Evolutionary conservation across 2,888 invertebrate species (phyloP).

Genomic region (Papilio elwesi): DNA sequence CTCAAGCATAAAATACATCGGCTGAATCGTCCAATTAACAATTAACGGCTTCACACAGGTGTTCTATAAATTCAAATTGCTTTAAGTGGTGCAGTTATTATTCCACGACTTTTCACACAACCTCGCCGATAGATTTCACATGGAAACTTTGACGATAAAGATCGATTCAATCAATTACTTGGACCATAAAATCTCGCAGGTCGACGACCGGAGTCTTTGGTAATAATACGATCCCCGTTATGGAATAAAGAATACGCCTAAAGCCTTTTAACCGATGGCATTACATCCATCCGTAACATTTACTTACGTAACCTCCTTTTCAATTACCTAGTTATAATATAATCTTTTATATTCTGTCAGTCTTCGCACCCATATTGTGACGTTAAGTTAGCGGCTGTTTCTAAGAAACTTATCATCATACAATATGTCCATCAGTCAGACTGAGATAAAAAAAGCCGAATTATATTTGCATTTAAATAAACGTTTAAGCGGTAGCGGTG

Average conservation of each 20-base stretch:
- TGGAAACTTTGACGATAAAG: slow-evolving; percentile 71
- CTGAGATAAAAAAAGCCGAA: slow-evolving; percentile 65
- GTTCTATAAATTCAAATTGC: slow-evolving; percentile 56
- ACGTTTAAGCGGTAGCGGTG: slow-evolving; percentile 41
- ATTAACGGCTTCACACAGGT: slow-evolving; percentile 56
- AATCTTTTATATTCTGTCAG: slow-evolving; percentile 54
- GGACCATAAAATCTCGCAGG: slow-evolving; percentile 70
- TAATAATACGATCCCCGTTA: slow-evolving; percentile 63
- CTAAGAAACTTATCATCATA: slow-evolving; percentile 71
- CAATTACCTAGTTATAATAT: slow-evolving; percentile 62
- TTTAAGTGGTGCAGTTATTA: slow-evolving; percentile 52
- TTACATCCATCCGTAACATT: slow-evolving; percentile 72
- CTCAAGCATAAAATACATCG: slow-evolving; percentile 45
- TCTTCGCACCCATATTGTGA: slow-evolving; percentile 61
- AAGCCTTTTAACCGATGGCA: slow-evolving; percentile 70
- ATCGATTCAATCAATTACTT: slow-evolving; percentile 75
- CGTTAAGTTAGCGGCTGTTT: slow-evolving; percentile 58
- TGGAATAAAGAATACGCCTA: slow-evolving; percentile 75
- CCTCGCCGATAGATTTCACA: slow-evolving; percentile 67
- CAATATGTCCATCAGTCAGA: slow-evolving; percentile 75
- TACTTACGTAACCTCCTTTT: slow-evolving; percentile 71
- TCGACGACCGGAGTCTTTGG: slow-evolving; percentile 65
- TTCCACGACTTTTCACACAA: slow-evolving; percentile 63
- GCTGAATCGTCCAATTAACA: slow-evolving; percentile 58
- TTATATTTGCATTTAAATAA: slow-evolving; percentile 70